Conservation (phyloP, 2,888 invertebrate species). For the Heteromyza rotundicornis region DNA sequence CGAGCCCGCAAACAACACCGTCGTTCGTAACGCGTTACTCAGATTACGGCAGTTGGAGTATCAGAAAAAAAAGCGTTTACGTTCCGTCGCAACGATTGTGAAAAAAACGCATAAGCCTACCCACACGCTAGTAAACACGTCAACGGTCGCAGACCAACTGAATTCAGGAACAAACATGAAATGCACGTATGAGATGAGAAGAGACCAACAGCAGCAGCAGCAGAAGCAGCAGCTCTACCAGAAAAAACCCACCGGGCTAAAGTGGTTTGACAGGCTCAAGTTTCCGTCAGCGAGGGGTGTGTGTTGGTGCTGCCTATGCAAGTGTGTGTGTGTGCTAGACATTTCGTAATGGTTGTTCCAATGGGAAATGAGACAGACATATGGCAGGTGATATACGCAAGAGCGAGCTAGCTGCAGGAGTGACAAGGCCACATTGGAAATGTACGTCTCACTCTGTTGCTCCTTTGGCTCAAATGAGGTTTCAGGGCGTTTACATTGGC, state of each 20-base stretch:
- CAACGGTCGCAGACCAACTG: conserved; percentile 63
- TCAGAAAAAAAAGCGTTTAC: too few species aligned
- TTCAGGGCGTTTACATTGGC: neutral
- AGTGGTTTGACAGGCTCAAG: conserved; percentile 22
- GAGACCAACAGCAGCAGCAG: conserved; percentile 21
- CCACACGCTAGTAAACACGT: conserved; percentile 46
- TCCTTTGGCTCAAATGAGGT: neutral
- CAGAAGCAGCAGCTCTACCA: conserved; percentile 30
- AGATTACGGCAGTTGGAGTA: too few species aligned
- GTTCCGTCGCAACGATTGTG: neutral
- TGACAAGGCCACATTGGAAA: conserved; percentile 29
- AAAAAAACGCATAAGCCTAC: conserved; percentile 30
- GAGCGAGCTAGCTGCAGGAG: neutral
- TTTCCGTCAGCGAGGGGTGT: neutral
- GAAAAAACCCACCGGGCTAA: neutral
- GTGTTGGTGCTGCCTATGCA: neutral
- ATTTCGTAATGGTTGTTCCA: conserved; percentile 9
- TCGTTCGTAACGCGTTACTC: neutral
- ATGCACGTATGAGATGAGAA: conserved; percentile 48
- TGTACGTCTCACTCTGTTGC: neutral
- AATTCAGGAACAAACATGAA: conserved; percentile 38
- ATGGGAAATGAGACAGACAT: neutral
- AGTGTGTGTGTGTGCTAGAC: neutral
- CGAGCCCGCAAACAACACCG: neutral
- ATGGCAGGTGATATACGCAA: too few species aligned